These are phyloP conservation scores for Calypte anna DNA, from an alignment of 2,113 vertebrate species.

Conservation along the genomic window DNA sequence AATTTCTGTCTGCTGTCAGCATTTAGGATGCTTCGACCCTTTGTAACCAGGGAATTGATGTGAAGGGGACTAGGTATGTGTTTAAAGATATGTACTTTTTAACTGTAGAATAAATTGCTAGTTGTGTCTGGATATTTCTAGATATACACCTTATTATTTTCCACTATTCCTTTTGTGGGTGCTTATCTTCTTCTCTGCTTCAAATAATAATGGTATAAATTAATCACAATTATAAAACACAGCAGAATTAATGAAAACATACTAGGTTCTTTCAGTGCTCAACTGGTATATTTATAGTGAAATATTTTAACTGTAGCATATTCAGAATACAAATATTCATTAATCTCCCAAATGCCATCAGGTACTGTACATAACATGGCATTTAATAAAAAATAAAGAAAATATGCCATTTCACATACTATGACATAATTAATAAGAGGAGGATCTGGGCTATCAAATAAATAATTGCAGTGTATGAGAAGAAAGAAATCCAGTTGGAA, in stretches of 20 bases:
- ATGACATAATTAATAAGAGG: background rate
- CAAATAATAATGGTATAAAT: background rate
- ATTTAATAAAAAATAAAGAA: background rate
- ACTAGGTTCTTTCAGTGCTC: background rate
- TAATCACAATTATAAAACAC: background rate
- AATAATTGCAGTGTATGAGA: background rate
- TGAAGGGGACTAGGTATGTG: fast-evolving
- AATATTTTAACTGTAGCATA: background rate
- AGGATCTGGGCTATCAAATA: background rate
- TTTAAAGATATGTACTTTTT: background rate
- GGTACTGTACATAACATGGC: background rate
- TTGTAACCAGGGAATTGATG: background rate
- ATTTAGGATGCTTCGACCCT: background rate
- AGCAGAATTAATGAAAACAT: background rate
- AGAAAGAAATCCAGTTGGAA: background rate
- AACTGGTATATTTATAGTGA: background rate
- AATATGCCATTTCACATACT: background rate
- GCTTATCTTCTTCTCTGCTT: background rate
- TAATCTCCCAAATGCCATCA: background rate
- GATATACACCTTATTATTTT: background rate
- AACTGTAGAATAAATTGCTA: background rate
- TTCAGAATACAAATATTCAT: background rate
- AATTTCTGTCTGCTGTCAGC: background rate
- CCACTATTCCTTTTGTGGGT: background rate
- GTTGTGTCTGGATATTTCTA: background rate